Percentiles rank a stretch among this genome's conserved stretches.
Evolutionary conservation across 2,113 vertebrate species (phyloP).

Genomic region (Desmodus rotundus): DNA sequence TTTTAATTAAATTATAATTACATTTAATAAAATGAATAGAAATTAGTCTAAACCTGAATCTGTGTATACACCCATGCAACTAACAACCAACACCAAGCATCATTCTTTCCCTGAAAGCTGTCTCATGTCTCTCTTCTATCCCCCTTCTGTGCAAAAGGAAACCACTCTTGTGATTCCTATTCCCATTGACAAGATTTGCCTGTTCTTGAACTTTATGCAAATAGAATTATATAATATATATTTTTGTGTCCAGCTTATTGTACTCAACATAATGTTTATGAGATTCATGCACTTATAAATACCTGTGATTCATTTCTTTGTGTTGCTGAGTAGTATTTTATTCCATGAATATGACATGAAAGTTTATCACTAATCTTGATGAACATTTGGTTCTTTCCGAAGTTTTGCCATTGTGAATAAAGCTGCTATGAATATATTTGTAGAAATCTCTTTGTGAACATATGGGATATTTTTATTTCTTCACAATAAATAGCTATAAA

Average conservation of each 20-base stretch:
- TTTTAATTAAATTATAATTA: not conserved
- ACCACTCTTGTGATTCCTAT: not conserved
- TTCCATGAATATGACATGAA: not conserved
- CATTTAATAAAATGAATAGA: not conserved
- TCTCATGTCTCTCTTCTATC: not conserved
- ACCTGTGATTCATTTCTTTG: not conserved
- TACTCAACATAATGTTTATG: not conserved
- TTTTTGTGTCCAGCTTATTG: not conserved
- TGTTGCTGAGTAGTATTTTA: not conserved
- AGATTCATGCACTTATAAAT: not conserved
- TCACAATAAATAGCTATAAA: not conserved
- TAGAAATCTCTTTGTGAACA: not conserved
- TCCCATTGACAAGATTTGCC: not conserved
- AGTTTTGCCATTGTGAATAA: constrained; percentile 15
- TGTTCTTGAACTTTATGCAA: not conserved
- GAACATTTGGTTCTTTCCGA: not conserved
- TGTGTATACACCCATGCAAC: not conserved
- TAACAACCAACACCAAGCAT: not conserved
- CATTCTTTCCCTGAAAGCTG: not conserved
- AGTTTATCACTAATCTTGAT: not conserved
- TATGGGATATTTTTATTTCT: not conserved
- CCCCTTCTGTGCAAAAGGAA: not conserved
- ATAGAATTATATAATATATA: not conserved
- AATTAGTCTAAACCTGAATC: not conserved
- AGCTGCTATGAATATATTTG: not conserved